These are phyloP conservation scores for Myotis pilosus DNA, from an alignment of 2,797 vertebrate genomes.

Conservation along the genomic window DNA sequence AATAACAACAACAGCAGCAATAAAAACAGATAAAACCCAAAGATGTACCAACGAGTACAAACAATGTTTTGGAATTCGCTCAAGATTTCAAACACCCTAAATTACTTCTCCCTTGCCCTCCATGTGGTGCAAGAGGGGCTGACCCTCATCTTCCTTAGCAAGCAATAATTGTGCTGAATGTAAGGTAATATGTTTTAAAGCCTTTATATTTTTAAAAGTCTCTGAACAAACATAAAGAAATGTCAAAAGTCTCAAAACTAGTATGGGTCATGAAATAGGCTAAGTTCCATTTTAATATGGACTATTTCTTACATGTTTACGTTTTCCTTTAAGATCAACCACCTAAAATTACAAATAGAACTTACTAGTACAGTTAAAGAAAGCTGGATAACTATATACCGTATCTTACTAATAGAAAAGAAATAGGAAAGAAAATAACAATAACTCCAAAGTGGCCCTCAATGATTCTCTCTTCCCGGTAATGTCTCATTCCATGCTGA, in stretches of 20 bases:
- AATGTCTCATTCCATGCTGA: neutral
- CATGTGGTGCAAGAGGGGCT: neutral
- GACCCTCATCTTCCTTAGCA: neutral
- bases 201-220: neutral
- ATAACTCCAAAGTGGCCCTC: neutral
- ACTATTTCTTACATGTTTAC: slow-evolving; percentile 2
- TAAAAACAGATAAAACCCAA: neutral
- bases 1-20: slow-evolving; percentile 25
- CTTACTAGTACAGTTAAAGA: neutral
- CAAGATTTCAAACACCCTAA: neutral
- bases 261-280: neutral
- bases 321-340: slow-evolving; percentile 38
- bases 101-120: neutral
- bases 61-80: neutral
- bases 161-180: neutral
- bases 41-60: neutral
- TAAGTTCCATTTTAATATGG: slow-evolving; percentile 7
- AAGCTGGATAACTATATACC: neutral
- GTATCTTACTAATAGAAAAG: neutral
- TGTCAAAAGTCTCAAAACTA: neutral
- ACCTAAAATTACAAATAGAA: slow-evolving; percentile 20
- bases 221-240: slow-evolving; percentile 16
- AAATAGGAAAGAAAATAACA: neutral
- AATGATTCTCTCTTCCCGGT: neutral
- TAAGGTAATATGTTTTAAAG: neutral